Percentiles rank a stretch among this genome's conserved stretches.
These are phyloP conservation scores for Nyctalus aviator DNA, from an alignment of 2,797 vertebrate species.

Conservation along the genomic window DNA sequence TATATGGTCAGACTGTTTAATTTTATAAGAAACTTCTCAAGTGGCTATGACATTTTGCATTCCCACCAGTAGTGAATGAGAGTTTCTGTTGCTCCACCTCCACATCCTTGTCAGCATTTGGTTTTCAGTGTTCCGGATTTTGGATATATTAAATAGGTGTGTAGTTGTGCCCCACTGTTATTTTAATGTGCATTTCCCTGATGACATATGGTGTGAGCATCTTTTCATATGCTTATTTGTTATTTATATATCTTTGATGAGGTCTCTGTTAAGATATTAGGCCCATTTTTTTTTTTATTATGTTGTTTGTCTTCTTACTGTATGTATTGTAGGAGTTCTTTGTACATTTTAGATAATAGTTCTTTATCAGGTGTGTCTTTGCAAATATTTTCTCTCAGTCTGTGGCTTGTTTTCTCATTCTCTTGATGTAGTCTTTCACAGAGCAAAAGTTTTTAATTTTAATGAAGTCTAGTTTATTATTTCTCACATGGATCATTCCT, in stretches of 20 bases:
- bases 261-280: background rate
- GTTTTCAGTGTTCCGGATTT: background rate
- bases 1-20: background rate
- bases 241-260: background rate
- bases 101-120: background rate
- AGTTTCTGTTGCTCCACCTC: background rate
- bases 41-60: background rate
- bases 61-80: background rate
- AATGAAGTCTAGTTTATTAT: background rate
- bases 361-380: background rate
- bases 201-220: background rate
- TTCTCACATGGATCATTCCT: background rate
- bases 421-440: background rate
- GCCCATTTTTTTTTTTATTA: background rate
- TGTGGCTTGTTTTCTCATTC: constrained; percentile 26
- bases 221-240: constrained; percentile 12
- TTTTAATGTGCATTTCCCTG: constrained; percentile 17
- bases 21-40: constrained; percentile 1
- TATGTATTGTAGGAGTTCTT: background rate
- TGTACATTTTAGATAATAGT: background rate
- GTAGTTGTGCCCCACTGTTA: background rate
- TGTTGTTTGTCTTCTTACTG: background rate
- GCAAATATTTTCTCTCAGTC: background rate
- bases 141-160: background rate
- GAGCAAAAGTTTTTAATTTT: background rate